phyloP scores from a whole-genome alignment of 37 sponge, comb jelly and placozoan species.

The Cliona cf. orientalis region DNA sequence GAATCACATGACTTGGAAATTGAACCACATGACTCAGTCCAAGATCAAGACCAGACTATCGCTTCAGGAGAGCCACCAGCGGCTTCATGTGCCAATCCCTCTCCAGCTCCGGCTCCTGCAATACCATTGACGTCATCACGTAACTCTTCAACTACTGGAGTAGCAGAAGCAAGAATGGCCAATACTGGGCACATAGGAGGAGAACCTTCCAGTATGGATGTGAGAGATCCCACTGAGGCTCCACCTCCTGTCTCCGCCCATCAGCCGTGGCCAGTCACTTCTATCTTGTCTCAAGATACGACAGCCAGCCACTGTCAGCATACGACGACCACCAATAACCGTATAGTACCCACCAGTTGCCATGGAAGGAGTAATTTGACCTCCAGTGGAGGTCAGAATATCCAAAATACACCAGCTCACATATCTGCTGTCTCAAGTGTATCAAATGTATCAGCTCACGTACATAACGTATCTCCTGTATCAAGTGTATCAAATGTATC shows the following conservation, averaged over 20 bases:
- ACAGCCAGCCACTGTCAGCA: neutral
- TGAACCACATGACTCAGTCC: neutral
- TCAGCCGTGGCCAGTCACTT: conserved; percentile 28
- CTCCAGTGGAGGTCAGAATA: too few species aligned
- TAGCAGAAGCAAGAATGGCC: too few species aligned
- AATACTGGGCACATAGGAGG: too few species aligned
- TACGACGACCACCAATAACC: neutral
- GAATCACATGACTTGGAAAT: neutral
- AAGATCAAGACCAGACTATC: neutral
- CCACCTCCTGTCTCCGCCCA: neutral
- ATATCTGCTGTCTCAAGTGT: too few species aligned
- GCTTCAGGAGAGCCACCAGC: neutral
- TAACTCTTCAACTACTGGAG: neutral
- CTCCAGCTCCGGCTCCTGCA: neutral
- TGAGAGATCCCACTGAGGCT: neutral
- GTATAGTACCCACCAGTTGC: too few species aligned
- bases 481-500: too few species aligned
- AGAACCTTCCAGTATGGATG: too few species aligned
- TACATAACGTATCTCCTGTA: too few species aligned
- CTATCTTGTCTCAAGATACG: conserved; percentile 11
- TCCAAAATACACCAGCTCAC: too few species aligned
- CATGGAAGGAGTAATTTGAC: too few species aligned
- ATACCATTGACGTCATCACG: neutral
- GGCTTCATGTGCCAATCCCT: neutral
- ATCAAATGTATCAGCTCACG: too few species aligned